phyloP scores from a whole-genome alignment of 1,140 invertebrate genomes.

The Oppia nitens region DNA sequence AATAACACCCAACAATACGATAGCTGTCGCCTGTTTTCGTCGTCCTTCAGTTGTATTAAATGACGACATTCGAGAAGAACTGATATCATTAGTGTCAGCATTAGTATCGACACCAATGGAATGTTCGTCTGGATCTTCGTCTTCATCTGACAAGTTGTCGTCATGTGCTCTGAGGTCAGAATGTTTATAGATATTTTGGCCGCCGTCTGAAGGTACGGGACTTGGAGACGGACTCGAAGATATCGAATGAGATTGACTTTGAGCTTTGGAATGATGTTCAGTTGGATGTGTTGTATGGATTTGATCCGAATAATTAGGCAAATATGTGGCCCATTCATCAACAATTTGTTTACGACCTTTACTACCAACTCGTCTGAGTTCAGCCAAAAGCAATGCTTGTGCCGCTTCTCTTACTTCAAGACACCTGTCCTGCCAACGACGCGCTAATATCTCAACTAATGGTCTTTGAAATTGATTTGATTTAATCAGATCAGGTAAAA shows the following conservation, averaged over 20 bases:
- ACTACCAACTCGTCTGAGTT: constrained; percentile 71
- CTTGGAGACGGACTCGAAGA: background rate
- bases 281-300: too few species aligned
- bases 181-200: background rate
- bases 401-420: constrained; percentile 89
- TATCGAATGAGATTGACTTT: background rate
- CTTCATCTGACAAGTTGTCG: constrained; percentile 6
- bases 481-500: constrained; percentile 66
- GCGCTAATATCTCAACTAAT: constrained; percentile 88
- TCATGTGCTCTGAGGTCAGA: background rate
- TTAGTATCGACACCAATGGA: background rate
- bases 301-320: constrained; percentile 62
- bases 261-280: background rate
- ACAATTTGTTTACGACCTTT: constrained; percentile 81
- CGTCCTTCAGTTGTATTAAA: constrained; percentile 70
- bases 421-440: constrained; percentile 95
- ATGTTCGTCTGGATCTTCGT: constrained; percentile 6
- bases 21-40: constrained; percentile 87
- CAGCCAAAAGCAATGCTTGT: constrained; percentile 82
- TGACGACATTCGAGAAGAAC: constrained; percentile 47
- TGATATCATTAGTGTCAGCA: constrained; percentile 24
- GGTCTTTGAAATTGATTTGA: constrained; percentile 70
- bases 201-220: background rate
- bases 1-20: constrained; percentile 88
- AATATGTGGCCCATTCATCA: constrained; percentile 82